Evolutionary conservation across 2,888 invertebrate species (phyloP).

Genomic region (Ormia ochracea): DNA sequence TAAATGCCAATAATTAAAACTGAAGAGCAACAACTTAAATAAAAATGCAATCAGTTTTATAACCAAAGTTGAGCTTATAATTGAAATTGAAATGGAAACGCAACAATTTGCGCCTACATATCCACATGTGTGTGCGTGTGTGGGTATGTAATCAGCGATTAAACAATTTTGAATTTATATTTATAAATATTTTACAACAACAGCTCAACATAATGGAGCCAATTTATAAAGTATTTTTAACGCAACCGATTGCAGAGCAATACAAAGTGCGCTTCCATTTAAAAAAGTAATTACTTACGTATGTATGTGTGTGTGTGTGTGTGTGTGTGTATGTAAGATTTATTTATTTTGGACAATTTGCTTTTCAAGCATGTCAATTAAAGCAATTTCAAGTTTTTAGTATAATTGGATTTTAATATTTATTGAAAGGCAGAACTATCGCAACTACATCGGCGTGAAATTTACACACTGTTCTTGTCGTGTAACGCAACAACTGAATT

Average conservation of each 20-base stretch:
- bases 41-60: not conserved
- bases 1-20: conserved; percentile 12
- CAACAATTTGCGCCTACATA: not conserved
- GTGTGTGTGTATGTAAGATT: not conserved
- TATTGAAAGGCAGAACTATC: not conserved
- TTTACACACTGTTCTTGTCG: not conserved
- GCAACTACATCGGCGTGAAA: not conserved
- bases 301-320: not conserved
- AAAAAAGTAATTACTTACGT: no score
- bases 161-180: not conserved
- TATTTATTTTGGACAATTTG: conserved; percentile 19
- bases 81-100: conserved; percentile 27
- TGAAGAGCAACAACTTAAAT: not conserved
- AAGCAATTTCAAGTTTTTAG: conserved; percentile 38
- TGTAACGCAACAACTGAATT: conserved; percentile 38
- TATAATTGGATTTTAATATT: conserved; percentile 49
- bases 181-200: not conserved
- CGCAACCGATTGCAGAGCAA: no score
- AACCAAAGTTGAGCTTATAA: conserved; percentile 2
- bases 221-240: conserved; percentile 16
- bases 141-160: not conserved
- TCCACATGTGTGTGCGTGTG: no score
- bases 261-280: no score
- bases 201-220: conserved; percentile 1
- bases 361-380: conserved; percentile 47